These are phyloP conservation scores for Ceratosolen solmsi DNA, from an alignment of 1,140 invertebrate genomes.

Conservation along the genomic window DNA sequence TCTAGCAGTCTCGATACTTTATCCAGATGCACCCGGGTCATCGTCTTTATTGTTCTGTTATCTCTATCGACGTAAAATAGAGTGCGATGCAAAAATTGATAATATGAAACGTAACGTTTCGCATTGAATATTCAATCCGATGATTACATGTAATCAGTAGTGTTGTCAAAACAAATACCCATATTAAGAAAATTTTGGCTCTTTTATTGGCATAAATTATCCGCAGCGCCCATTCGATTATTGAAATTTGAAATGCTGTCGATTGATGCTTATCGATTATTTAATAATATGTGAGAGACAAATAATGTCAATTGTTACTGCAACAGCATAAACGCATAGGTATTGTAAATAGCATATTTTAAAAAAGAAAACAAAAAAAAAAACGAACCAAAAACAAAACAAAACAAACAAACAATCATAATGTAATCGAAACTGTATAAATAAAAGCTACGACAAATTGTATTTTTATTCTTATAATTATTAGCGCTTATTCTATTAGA, in stretches of 20 bases:
- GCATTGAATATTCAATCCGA: conserved; percentile 38
- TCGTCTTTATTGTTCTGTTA: conserved; percentile 40
- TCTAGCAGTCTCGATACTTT: conserved; percentile 42
- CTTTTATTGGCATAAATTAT: conserved; percentile 41
- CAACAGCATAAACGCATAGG: conserved; percentile 34
- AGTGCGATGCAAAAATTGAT: conserved; percentile 37
- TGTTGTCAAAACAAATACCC: conserved; percentile 34
- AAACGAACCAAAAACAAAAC: too few relatives aligned
- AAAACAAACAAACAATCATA: conserved; percentile 30
- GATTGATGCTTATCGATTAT: conserved; percentile 26
- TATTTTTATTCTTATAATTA: conserved; percentile 7
- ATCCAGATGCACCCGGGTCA: conserved; percentile 41
- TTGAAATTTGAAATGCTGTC: conserved; percentile 25
- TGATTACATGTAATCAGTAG: conserved; percentile 26
- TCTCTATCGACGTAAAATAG: conserved; percentile 30
- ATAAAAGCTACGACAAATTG: conserved; percentile 32
- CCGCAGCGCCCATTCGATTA: conserved; percentile 17
- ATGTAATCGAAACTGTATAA: conserved; percentile 12
- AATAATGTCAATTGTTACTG: conserved; percentile 43
- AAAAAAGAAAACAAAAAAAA: too few relatives aligned
- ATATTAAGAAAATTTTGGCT: conserved; percentile 45
- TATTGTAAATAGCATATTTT: conserved; percentile 8
- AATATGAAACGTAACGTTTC: conserved; percentile 36
- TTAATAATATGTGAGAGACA: conserved; percentile 48
- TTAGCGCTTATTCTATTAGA: conserved; percentile 41